Base-by-base conservation (phyloP, 2,797 vertebrate genomes). In the Anabas testudineus region DNA sequence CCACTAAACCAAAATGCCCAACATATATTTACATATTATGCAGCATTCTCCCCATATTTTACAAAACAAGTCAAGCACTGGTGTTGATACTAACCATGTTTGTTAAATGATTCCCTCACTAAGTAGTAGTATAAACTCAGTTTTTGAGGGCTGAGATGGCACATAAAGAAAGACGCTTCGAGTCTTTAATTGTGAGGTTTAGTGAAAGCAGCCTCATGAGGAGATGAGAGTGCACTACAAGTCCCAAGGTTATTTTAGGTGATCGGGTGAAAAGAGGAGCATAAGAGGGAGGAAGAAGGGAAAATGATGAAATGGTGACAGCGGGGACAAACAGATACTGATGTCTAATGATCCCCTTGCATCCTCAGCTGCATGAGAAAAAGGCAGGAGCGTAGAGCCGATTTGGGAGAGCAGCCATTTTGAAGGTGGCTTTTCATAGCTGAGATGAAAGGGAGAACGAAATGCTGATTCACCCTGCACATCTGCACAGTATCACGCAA, bases 271-370 rank as follows among this genome's bases (percentile, higher is more conserved):
- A 72, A 72, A 52, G 67, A 61, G 46, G 41, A 49, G 59, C 57
- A 37, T 36, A 16, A 66, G 19, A 15, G 2, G 52, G 72, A 56
- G 77, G 55, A 61, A 46, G 57, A 24, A 66, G 61, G 10, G 48
- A n/a, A 47, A 34, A 61, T 54, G 71, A 70, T 48, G 74, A 82
- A 80, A 67, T 58, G 52, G 78, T 67, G 63, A 75, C 59, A 73
- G 74, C 4, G 62, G 84, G 77, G 75, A 90, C 86, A 90, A 90
- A 83, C 55, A 22, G 58, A 53, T 53, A 56, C 66, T 84, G 76
- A 74, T 78, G 81, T 74, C 68, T 82, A 87, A 85, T 90, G 85
- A 90, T 76, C 83, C 69, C 72, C 61, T 71, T 61, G 41, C 83
- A 69, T 86, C 81, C 78, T 82, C 84, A 71, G 84, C 82, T 89